Conservation (phyloP, 2,888 invertebrate species). For the Strigamia transsilvanica region DNA sequence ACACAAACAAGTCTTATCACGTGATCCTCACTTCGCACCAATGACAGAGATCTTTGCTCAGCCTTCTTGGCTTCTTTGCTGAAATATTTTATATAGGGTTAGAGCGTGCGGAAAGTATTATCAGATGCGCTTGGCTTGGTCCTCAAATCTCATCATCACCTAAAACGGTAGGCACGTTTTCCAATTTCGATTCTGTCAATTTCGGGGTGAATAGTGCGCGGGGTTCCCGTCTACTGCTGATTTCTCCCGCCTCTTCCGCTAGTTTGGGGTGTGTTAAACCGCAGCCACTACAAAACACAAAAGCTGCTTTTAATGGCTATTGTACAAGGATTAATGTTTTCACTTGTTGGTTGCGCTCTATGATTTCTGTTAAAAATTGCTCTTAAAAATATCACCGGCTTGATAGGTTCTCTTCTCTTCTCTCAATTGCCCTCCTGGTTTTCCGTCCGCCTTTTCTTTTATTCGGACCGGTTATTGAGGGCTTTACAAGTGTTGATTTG, state of each 20-base stretch:
- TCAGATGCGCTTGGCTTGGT: conserved; percentile 28
- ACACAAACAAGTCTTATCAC: conserved; percentile 15
- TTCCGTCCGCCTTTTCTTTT: background rate
- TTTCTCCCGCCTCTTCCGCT: background rate
- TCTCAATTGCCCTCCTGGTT: background rate
- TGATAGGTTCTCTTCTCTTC: background rate
- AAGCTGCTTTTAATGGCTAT: conserved; percentile 29
- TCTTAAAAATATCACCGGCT: conserved; percentile 1
- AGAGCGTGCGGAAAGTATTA: conserved; percentile 30
- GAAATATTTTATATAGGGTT: conserved; percentile 48
- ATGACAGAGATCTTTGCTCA: conserved; percentile 28
- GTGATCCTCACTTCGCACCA: conserved; percentile 35
- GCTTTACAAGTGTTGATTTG: conserved; percentile 12
- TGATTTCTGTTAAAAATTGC: conserved; percentile 13
- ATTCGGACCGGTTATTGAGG: background rate
- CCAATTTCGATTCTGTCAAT: background rate
- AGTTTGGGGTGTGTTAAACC: conserved; percentile 39
- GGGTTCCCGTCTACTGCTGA: background rate
- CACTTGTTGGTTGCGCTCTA: background rate
- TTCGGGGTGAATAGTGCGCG: background rate
- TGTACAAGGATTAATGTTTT: background rate
- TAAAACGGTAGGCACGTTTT: background rate
- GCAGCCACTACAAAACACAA: conserved; percentile 21
- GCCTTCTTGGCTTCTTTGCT: conserved; percentile 29
- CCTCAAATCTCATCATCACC: background rate